Conservation (phyloP, 2,113 vertebrate species). For the Himantopus leucocephalus region DNA sequence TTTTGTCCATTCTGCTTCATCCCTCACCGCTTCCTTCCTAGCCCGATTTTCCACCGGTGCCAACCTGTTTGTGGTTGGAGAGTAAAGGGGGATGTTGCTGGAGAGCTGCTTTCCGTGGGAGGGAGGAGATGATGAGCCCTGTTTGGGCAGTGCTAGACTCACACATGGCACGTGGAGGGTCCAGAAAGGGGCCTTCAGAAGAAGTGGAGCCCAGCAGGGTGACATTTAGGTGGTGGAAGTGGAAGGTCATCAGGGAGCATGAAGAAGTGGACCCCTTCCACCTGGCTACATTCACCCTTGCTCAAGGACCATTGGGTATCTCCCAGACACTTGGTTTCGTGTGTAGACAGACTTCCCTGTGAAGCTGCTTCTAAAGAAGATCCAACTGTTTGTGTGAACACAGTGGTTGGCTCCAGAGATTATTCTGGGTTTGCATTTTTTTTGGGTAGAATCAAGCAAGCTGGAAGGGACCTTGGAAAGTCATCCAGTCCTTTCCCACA, state of each 20-base stretch:
- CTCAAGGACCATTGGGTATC: background rate
- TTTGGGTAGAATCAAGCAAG: background rate
- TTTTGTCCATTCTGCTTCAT: background rate
- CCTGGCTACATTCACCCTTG: background rate
- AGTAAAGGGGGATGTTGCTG: background rate
- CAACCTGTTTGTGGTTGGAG: background rate
- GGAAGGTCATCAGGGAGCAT: background rate
- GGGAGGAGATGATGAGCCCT: background rate
- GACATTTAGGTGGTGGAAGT: background rate
- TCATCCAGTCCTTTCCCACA: background rate
- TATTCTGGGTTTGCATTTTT: background rate
- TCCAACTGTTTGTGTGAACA: background rate
- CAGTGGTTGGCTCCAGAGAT: background rate
- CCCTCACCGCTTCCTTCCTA: background rate
- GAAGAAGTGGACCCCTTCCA: background rate
- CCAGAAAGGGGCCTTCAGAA: background rate
- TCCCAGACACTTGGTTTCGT: background rate
- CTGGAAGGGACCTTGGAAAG: background rate
- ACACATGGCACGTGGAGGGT: accelerated
- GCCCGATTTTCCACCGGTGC: background rate
- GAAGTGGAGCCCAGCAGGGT: background rate
- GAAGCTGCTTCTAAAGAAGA: background rate
- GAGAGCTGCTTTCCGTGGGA: background rate
- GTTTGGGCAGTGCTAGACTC: background rate
- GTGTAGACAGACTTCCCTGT: background rate